Percentiles rank a stretch among this genome's conserved stretches.
These are phyloP conservation scores for Ceyx erithaca DNA, from an alignment of 2,797 vertebrate species.

Conservation along the genomic window DNA sequence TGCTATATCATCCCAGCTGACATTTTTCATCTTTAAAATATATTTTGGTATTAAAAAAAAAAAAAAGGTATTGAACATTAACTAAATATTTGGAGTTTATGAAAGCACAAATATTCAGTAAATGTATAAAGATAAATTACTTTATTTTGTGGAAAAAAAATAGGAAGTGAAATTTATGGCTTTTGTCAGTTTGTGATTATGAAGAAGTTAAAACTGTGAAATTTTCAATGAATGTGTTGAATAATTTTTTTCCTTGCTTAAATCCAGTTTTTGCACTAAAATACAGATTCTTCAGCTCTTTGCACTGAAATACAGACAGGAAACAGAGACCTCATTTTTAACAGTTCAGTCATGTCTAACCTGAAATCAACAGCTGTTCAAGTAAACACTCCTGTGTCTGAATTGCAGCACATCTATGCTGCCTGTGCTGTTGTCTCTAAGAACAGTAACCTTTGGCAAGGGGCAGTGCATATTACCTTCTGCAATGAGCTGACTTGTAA, in stretches of 20 bases:
- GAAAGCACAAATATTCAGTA: neutral
- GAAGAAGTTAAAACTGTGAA: neutral
- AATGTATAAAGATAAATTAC: neutral
- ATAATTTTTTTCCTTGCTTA: neutral
- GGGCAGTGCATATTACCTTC: too few species aligned
- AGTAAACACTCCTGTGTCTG: neutral
- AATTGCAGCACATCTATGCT: neutral
- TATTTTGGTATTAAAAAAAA: neutral
- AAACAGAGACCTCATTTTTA: neutral
- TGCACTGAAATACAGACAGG: neutral
- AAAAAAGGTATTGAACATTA: accelerated
- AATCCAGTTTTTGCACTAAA: neutral
- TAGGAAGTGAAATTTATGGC: neutral
- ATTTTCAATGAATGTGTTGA: neutral
- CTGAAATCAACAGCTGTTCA: neutral
- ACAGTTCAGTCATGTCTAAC: neutral
- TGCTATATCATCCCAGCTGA: neutral
- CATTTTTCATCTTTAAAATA: neutral
- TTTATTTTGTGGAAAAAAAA: neutral
- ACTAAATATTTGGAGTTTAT: neutral
- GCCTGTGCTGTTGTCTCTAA: neutral
- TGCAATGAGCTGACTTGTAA: neutral
- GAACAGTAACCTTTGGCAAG: neutral
- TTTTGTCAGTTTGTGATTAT: neutral
- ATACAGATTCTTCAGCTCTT: too few species aligned